Evolutionary conservation across 2,113 vertebrate species (phyloP), one percentile per base, ranked within the genome.

Genomic region (Nestor notabilis): DNA sequence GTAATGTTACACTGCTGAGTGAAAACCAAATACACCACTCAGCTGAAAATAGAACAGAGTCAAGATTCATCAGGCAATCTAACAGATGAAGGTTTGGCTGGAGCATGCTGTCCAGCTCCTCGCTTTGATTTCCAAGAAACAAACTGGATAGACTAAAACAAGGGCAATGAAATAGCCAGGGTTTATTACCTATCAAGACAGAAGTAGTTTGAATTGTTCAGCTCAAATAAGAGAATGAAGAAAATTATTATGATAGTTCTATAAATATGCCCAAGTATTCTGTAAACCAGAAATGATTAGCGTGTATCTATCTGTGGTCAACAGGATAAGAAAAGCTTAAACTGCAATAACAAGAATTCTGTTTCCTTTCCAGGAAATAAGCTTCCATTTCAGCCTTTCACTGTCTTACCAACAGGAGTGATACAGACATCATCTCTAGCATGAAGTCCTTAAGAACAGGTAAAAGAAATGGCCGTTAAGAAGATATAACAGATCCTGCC

Each of bases 401-500:
- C 6, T 39, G 49, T 71, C 15, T 68, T 64, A 11, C 43, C 12
- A 37, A 53, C 14, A 53, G 10, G 31, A 60, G 3, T 9, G 13
- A 63, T 19, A 29, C 1, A 2, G 23, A 23, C 10, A 53, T 20
- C 7, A 35, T 15, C 3, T 31, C 27, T 25, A 85, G 20, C 4
- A 27, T 13, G 14, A 19, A 63, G 13, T 43, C 47, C 66, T 66
- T 28, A 68, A 64, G 37, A 58, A 23, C 7, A 49, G 2, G 8
- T 33, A 49, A 70, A 81, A 80, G 12, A 89, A 78, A n/a, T 4
- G 0, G 9, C 13, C 74, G 7, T 27, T 64, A 37, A 72, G 29
- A 47, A 52, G 2, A 14, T 11, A 1, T 11, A 72, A 46, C 0
- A 4, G 12, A 47, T 31, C n/a, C 17, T 71, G 10, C 10, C 35